Evolutionary conservation across 2,888 invertebrate genomes (phyloP), one percentile per base, ranked within the genome.

Genomic region (Erannis defoliaria): DNA sequence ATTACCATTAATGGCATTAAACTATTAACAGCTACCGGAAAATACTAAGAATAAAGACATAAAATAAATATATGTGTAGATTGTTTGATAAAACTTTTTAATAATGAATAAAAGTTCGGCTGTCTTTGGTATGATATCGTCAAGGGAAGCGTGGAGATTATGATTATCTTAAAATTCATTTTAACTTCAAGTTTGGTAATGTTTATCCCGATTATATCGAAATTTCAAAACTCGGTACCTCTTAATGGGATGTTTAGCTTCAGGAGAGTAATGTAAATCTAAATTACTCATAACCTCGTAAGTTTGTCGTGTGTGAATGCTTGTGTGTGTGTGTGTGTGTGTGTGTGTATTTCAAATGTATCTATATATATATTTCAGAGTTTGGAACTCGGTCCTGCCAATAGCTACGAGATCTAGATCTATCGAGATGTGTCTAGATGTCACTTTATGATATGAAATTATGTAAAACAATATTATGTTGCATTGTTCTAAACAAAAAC

Each of bases 11-110:
- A 91, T 90, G 90, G 87, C 79, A 84, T 83, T 80, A 82, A 87
- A 90, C 91, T 92, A 90, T 90, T 91, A 90, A 89, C 85, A 73
- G 92, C 91, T 92, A 92, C 92, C 90, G 91, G 90, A 90, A 90
- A 87, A 79, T 83, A 85, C 84, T 82, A 78, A 83, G 87, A 85
- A 93, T 93, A 86, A 85, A 92, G 91, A 91, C 91, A 89, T 92
- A 85, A 91, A 91, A 89, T 91, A 89, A 90, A 90, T 90, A 91
- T 85, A 89, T 89, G 87, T 87, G 89, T 89, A 87, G 90, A 92
- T 90, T 82, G 64, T 71, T 70, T 71, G 90, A 90, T 90, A 86
- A 86, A 79, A 64, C 77, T 84, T 89, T 86, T 70, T 70, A 66
- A 89, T 86, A 79, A 80, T 80, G 83, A 81, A 86, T 88, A 85